A percentile compares a stretch with the other conserved stretches of the same genome.
These are phyloP conservation scores for Erebia epiphron DNA, from an alignment of 2,888 invertebrate genomes.

Conservation along the genomic window DNA sequence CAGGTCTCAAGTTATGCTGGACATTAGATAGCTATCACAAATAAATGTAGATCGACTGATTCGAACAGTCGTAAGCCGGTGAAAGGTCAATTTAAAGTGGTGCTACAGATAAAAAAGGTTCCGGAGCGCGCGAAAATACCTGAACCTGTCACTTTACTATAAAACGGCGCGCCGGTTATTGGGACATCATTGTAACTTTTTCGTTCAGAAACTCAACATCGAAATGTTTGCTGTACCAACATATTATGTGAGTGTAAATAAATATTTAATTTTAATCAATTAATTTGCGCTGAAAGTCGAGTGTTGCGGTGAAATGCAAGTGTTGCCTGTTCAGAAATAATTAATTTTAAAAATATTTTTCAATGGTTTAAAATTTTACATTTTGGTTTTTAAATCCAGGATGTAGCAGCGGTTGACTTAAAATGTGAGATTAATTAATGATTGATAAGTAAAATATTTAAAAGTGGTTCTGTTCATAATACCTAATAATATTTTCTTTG, in stretches of 20 bases:
- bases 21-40: slow-evolving; percentile 11
- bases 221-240: slow-evolving; percentile 67
- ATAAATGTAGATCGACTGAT: background rate
- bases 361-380: slow-evolving; percentile 19
- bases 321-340: slow-evolving; percentile 26
- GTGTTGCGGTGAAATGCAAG: slow-evolving; percentile 22
- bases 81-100: slow-evolving; percentile 37
- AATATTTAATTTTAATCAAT: slow-evolving; percentile 29
- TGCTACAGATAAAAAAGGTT: slow-evolving; percentile 37
- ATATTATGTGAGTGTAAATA: slow-evolving; percentile 71
- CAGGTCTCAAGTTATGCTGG: slow-evolving; percentile 13
- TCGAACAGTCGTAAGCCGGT: slow-evolving; percentile 13
- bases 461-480: background rate
- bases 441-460: background rate
- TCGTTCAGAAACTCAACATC: slow-evolving; percentile 52
- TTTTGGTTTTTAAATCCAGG: slow-evolving; percentile 13
- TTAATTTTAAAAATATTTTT: slow-evolving; percentile 23
- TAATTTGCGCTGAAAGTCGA: slow-evolving; percentile 23
- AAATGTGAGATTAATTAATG: background rate
- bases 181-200: slow-evolving; percentile 66
- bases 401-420: background rate
- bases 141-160: slow-evolving; percentile 67
- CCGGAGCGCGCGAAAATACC: slow-evolving; percentile 45
- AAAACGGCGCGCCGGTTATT: slow-evolving; percentile 57
- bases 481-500: too few species aligned